Evolutionary conservation across 2,797 vertebrate species (phyloP).

Genomic region (Enteromius unitaeniatus): DNA sequence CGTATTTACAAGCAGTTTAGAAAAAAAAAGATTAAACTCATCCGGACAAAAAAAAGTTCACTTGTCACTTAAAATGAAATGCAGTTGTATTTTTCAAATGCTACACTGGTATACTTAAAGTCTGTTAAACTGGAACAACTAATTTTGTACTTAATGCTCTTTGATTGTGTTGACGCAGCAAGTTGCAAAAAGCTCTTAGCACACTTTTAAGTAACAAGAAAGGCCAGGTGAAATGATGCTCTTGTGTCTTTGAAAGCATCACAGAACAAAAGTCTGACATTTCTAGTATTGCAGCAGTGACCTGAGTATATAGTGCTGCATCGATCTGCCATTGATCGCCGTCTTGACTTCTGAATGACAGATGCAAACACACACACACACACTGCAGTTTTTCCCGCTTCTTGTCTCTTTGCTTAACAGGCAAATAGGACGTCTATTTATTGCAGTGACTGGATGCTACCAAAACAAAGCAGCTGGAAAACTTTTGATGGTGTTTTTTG

Average conservation of each 20-base stretch:
- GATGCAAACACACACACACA: neutral
- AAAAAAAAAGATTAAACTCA: too few relatives aligned
- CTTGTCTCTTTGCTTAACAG: neutral
- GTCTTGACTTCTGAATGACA: slow-evolving; percentile 27
- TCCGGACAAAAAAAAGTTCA: too few relatives aligned
- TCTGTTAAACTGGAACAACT: too few relatives aligned
- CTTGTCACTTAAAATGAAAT: too few relatives aligned
- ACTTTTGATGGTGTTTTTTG: slow-evolving; percentile 3
- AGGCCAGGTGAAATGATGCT: neutral
- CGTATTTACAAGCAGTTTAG: too few relatives aligned
- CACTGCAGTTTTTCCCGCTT: slow-evolving; percentile 7
- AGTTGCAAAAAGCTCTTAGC: neutral
- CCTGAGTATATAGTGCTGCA: slow-evolving; percentile 2
- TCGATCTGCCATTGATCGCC: slow-evolving; percentile 39
- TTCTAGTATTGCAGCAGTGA: slow-evolving; percentile 23
- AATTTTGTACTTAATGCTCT: too few relatives aligned
- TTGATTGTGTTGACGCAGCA: neutral
- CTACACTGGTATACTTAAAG: too few relatives aligned
- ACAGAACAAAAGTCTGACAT: slow-evolving; percentile 9
- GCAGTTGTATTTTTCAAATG: too few relatives aligned
- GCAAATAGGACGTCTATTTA: slow-evolving; percentile 1
- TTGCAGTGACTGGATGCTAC: neutral
- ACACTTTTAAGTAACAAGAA: neutral
- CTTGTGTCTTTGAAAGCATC: slow-evolving; percentile 9
- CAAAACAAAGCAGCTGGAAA: neutral